phyloP scores from a whole-genome alignment of 2,888 invertebrate genomes.

The Hypselothyrea guttata region DNA sequence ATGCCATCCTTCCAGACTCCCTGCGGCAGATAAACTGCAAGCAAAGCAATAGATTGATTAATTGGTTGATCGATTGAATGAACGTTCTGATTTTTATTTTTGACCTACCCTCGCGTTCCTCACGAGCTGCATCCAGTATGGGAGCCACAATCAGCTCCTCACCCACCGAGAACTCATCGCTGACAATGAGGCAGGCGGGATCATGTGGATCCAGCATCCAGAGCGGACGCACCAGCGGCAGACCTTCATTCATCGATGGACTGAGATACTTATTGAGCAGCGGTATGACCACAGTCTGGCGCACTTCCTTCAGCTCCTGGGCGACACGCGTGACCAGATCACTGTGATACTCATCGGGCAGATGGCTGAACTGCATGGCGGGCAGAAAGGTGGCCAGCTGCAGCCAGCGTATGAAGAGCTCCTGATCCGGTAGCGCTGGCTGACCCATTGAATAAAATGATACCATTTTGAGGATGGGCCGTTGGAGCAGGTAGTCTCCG shows the following conservation, averaged over 20 bases:
- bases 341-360: slow-evolving; percentile 94
- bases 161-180: slow-evolving; percentile 94
- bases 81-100: too few species aligned
- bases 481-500: slow-evolving; percentile 89
- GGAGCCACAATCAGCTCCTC: slow-evolving; percentile 96
- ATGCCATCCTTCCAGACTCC: slow-evolving; percentile 97
- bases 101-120: slow-evolving; percentile 86
- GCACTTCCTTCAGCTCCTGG: slow-evolving; percentile 87
- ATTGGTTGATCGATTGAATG: neutral
- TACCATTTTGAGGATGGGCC: slow-evolving; percentile 81
- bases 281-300: slow-evolving; percentile 90
- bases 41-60: neutral
- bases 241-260: slow-evolving; percentile 90
- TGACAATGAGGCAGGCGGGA: slow-evolving; percentile 88
- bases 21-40: slow-evolving; percentile 91
- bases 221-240: slow-evolving; percentile 92
- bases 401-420: slow-evolving; percentile 94
- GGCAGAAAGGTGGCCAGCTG: slow-evolving; percentile 95
- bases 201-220: slow-evolving; percentile 95
- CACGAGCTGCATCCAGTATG: slow-evolving; percentile 87
- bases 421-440: slow-evolving; percentile 88
- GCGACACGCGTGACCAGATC: slow-evolving; percentile 90
- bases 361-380: slow-evolving; percentile 93
- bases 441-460: slow-evolving; percentile 84
- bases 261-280: slow-evolving; percentile 89